Percentiles rank a stretch among this genome's conserved stretches.
phyloP scores from a whole-genome alignment of 2,888 invertebrate species.

The Camptogramma bilineatum region DNA sequence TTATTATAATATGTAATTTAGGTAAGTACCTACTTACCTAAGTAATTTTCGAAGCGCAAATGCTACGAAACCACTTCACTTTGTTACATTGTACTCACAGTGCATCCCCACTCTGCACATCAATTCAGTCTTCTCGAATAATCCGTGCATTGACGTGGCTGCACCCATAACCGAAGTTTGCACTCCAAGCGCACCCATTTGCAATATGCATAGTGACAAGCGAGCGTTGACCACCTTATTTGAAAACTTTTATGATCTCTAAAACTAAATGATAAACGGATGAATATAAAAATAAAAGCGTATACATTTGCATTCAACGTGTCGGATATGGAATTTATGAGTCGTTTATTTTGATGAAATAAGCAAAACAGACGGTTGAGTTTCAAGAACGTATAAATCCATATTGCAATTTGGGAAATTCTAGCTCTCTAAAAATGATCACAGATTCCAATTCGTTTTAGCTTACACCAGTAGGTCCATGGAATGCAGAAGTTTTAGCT shows the following conservation, averaged over 20 bases:
- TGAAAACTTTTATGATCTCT: constrained; percentile 49
- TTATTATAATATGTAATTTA: too few relatives aligned
- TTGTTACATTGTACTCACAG: neutral
- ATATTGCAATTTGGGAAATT: constrained; percentile 1
- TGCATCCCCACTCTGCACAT: constrained; percentile 36
- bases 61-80: neutral
- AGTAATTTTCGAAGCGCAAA: too few relatives aligned
- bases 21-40: too few relatives aligned
- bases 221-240: constrained; percentile 51
- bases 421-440: neutral
- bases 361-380: constrained; percentile 1
- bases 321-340: constrained; percentile 30
- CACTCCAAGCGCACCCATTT: constrained; percentile 60
- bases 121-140: constrained; percentile 68
- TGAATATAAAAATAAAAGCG: constrained; percentile 39
- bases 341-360: constrained; percentile 30
- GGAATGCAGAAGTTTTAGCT: neutral
- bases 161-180: constrained; percentile 67
- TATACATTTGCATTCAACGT: constrained; percentile 28
- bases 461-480: neutral
- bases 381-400: neutral
- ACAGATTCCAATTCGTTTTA: neutral
- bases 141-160: constrained; percentile 78
- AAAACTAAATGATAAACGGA: constrained; percentile 45
- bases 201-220: constrained; percentile 54